phyloP scores from a whole-genome alignment of 2,113 vertebrate genomes.

The Coptodon bakossiorum region DNA sequence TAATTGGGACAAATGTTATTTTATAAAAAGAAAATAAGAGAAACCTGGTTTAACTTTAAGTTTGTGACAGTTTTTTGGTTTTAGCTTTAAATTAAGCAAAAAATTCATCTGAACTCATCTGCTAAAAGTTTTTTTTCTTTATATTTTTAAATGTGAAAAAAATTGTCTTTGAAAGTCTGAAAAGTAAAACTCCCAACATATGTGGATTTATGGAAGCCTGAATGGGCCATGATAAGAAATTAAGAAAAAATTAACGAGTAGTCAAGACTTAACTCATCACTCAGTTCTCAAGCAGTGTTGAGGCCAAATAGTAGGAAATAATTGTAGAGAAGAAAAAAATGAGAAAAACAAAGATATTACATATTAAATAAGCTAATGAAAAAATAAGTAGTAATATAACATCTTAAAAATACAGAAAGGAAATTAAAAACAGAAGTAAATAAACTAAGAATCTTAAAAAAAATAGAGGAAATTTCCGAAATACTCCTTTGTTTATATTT shows the following conservation, averaged over 20 bases:
- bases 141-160: background rate
- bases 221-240: background rate
- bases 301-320: background rate
- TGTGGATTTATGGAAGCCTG: background rate
- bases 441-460: background rate
- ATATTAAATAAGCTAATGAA: background rate
- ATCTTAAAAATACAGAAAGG: background rate
- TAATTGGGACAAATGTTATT: background rate
- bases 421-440: background rate
- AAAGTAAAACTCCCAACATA: background rate
- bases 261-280: background rate
- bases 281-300: background rate
- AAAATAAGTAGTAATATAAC: background rate
- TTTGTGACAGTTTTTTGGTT: background rate
- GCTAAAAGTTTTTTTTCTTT: background rate
- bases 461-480: background rate
- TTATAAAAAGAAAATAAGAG: background rate
- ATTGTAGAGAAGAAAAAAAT: background rate
- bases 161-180: background rate
- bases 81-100: background rate
- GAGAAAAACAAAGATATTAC: background rate
- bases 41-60: background rate
- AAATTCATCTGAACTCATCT: background rate
- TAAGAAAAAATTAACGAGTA: background rate
- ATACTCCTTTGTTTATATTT: background rate